Evolutionary conservation across 2,797 vertebrate species (phyloP).

Genomic region (Sebastes alutus): DNA sequence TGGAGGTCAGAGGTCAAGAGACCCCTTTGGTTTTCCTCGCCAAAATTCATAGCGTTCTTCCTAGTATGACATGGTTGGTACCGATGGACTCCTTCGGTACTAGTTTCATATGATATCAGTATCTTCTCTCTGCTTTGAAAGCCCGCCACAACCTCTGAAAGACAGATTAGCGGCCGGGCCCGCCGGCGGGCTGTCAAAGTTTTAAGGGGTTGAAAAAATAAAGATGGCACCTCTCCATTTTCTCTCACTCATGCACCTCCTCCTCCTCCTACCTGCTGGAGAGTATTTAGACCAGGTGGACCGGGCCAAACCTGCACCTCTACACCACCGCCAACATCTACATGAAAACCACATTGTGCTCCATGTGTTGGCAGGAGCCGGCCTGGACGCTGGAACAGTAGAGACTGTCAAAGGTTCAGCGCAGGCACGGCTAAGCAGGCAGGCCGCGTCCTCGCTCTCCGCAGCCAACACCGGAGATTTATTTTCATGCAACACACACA

Average conservation of each 20-base stretch:
- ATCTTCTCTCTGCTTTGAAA: too few species aligned
- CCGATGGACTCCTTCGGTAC: too few species aligned
- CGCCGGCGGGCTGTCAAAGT: too few species aligned
- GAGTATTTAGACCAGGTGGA: constrained; percentile 1
- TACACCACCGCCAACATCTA: constrained; percentile 35
- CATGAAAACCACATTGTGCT: constrained; percentile 58
- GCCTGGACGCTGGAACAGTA: constrained; percentile 13
- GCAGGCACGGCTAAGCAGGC: background rate
- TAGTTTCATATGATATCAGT: too few species aligned
- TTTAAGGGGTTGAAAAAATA: too few species aligned
- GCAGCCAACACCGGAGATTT: constrained; percentile 36
- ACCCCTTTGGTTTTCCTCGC: too few species aligned
- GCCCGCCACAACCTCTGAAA: too few species aligned
- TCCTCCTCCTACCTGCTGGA: constrained; percentile 36
- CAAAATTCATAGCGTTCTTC: too few species aligned
- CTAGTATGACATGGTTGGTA: too few species aligned
- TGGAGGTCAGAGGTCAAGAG: too few species aligned
- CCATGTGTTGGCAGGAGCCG: constrained; percentile 25
- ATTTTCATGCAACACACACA: background rate
- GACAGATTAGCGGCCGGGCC: too few species aligned
- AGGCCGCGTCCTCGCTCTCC: constrained; percentile 7
- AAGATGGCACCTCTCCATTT: too few species aligned
- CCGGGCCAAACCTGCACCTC: constrained; percentile 12
- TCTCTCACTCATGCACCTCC: background rate
- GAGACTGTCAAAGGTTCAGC: constrained; percentile 17